Percentiles rank a stretch among this genome's conserved stretches.
phyloP scores from a whole-genome alignment of 2,888 invertebrate genomes.

The Elysia crispata region DNA sequence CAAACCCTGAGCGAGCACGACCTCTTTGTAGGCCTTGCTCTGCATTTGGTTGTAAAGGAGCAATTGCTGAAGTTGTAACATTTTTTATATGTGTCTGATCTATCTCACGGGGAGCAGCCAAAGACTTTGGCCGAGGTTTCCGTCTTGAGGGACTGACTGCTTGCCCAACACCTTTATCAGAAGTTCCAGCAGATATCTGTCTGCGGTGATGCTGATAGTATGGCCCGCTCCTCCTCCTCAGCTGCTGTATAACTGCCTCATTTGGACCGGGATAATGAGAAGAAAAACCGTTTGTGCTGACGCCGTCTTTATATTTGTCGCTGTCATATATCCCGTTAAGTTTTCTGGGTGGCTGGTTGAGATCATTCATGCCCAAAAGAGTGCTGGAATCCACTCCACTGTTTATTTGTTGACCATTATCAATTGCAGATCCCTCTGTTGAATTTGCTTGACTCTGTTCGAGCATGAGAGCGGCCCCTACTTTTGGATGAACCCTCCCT shows the following conservation, averaged over 20 bases:
- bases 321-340: neutral
- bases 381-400: neutral
- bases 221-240: neutral
- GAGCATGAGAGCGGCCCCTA: neutral
- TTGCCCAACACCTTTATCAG: neutral
- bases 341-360: conserved; percentile 42
- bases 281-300: neutral
- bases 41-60: neutral
- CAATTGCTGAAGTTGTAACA: neutral
- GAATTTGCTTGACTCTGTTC: no score
- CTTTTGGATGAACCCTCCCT: neutral
- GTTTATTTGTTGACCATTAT: neutral
- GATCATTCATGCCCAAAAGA: conserved; percentile 23
- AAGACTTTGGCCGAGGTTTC: conserved; percentile 39
- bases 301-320: neutral
- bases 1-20: conserved; percentile 43
- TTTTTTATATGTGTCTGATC: neutral
- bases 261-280: neutral
- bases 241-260: neutral
- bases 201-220: conserved; percentile 22
- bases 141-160: conserved; percentile 24
- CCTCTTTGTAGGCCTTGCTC: neutral
- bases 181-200: neutral
- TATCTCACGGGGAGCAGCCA: conserved; percentile 5
- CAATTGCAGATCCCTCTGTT: neutral